Conservation (phyloP, 1,140 invertebrate species). For the Zaprionus kolodkinae region DNA sequence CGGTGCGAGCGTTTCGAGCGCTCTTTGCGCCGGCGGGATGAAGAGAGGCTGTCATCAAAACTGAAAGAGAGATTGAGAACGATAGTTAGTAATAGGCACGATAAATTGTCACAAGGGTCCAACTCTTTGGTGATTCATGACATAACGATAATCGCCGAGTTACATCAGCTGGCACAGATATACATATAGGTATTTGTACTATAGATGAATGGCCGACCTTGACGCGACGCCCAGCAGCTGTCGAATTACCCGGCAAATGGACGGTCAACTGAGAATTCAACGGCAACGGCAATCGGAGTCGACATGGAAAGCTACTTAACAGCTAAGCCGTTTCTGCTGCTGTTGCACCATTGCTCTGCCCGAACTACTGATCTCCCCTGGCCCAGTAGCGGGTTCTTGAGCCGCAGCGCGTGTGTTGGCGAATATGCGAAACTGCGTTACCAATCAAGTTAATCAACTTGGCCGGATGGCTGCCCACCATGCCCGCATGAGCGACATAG, state of each 20-base stretch:
- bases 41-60: slow-evolving; percentile 86
- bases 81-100: slow-evolving; percentile 27
- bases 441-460: slow-evolving; percentile 83
- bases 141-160: slow-evolving; percentile 13
- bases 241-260: slow-evolving; percentile 42
- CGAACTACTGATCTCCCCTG: neutral
- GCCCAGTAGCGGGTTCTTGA: slow-evolving; percentile 53
- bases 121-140: slow-evolving; percentile 41
- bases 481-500: slow-evolving; percentile 49
- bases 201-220: slow-evolving; percentile 75
- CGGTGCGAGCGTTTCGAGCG: slow-evolving; percentile 87
- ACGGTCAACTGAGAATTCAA: slow-evolving; percentile 31
- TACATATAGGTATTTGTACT: neutral
- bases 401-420: slow-evolving; percentile 66
- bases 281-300: slow-evolving; percentile 65
- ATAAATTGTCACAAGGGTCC: neutral
- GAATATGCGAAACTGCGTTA: slow-evolving; percentile 77
- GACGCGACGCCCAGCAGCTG: slow-evolving; percentile 69
- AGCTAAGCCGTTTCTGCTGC: slow-evolving; percentile 55
- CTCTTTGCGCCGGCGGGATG: slow-evolving; percentile 86
- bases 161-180: slow-evolving; percentile 1
- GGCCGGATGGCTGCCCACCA: slow-evolving; percentile 77
- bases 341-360: neutral
- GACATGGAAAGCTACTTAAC: slow-evolving; percentile 71
- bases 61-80: slow-evolving; percentile 77